Percentiles rank a stretch among this genome's conserved stretches.
These are phyloP conservation scores for Jaculus jaculus DNA, from an alignment of 2,113 vertebrate genomes.

Conservation along the genomic window DNA sequence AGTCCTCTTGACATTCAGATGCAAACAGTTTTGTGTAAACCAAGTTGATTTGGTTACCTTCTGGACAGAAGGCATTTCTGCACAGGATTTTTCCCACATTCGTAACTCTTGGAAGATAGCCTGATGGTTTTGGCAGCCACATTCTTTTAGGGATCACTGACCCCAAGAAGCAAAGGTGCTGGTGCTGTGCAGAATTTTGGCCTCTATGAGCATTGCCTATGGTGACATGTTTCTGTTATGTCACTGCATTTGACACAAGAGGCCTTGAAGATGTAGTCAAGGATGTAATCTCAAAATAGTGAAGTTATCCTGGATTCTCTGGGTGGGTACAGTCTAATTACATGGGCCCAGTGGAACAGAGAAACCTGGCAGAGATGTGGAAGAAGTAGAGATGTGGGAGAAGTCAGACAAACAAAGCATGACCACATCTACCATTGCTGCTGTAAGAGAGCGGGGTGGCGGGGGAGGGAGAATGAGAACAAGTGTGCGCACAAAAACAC, in stretches of 20 bases:
- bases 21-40: not conserved
- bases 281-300: not conserved
- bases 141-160: not conserved
- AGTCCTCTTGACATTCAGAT: conserved; percentile 13
- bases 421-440: not conserved
- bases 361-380: not conserved
- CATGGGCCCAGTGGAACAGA: not conserved
- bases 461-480: not conserved
- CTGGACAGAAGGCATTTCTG: not conserved
- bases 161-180: not conserved
- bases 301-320: not conserved
- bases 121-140: not conserved
- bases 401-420: not conserved
- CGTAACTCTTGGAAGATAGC: not conserved
- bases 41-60: conserved; percentile 6
- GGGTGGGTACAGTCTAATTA: not conserved
- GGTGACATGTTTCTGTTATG: not conserved
- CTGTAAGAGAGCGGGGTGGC: not conserved
- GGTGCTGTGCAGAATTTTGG: not conserved
- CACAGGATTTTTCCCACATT: not conserved
- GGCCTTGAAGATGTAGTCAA: conserved; percentile 11
- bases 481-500: not conserved
- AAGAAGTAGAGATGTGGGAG: not conserved
- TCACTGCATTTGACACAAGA: conserved; percentile 10
- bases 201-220: not conserved